phyloP scores from a whole-genome alignment of 2,113 vertebrate species.

The Noctilio leporinus region DNA sequence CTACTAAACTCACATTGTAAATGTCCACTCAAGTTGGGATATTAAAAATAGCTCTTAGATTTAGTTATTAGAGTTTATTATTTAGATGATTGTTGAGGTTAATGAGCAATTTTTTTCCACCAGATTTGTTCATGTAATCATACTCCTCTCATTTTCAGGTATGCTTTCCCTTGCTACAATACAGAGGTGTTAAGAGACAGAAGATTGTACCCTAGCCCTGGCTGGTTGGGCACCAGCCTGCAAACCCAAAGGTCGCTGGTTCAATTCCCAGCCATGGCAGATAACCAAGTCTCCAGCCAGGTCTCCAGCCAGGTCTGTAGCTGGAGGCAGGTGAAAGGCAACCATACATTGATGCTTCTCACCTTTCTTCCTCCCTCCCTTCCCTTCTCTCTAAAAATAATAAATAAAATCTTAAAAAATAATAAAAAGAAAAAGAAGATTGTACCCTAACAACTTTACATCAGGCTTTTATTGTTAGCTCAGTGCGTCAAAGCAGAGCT shows the following conservation, averaged over 20 bases:
- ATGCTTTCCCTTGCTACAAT: not conserved
- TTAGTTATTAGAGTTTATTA: not conserved
- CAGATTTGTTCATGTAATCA: not conserved
- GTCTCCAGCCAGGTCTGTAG: too few relatives aligned
- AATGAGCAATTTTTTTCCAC: not conserved
- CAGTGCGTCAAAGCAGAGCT: not conserved
- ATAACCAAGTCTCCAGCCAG: too few relatives aligned
- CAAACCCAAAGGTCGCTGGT: too few relatives aligned
- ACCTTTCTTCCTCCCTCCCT: too few relatives aligned
- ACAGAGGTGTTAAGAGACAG: not conserved
- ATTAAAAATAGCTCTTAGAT: not conserved
- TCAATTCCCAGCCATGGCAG: too few relatives aligned
- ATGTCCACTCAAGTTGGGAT: not conserved
- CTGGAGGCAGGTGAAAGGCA: too few relatives aligned
- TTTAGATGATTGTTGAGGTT: not conserved
- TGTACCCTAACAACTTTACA: not conserved
- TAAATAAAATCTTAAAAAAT: too few relatives aligned
- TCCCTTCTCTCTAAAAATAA: too few relatives aligned
- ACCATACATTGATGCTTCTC: too few relatives aligned
- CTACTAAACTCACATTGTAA: constrained; percentile 12
- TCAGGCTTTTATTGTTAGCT: not conserved
- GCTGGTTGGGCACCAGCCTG: too few relatives aligned
- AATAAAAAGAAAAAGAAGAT: not conserved
- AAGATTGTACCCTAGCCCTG: not conserved
- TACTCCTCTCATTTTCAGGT: not conserved